Base-by-base conservation (phyloP, 35 echinoderm and acorn worm species). In the Ptychodera flava region DNA sequence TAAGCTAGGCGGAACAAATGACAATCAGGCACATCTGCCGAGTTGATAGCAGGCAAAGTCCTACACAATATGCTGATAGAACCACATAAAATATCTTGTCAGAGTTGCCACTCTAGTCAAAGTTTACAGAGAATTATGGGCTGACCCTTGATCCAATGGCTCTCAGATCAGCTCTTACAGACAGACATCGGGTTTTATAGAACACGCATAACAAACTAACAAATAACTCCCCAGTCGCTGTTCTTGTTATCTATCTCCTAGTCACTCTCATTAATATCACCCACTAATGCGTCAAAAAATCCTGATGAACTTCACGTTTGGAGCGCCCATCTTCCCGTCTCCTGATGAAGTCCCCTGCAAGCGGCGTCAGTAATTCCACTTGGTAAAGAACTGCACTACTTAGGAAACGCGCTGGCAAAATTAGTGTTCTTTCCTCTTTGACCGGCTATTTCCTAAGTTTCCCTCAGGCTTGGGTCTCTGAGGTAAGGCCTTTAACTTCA, bases 51-150 rank as follows among this genome's bases (percentile, higher is more conserved):
- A 64, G 45, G n/a, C n/a, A n/a, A n/a, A n/a, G n/a, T n/a, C n/a
- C n/a, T n/a, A n/a, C n/a, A n/a, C n/a, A n/a, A n/a, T n/a, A n/a
- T n/a, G n/a, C n/a, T n/a, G n/a, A n/a, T n/a, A n/a, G n/a, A n/a
- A n/a, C n/a, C n/a, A n/a, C n/a, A n/a, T n/a, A 64, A 64, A 64
- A 64, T 64, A 64, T 64, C 45, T 64, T 64, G 45, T 64, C 45
- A 12, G 45, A 12, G 45, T 64, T 64, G 6, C 45, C 22, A 22
- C 6, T 22, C 22, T 64, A 22, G n/a, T n/a, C 22, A 64, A 64
- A 22, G 6, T 22, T 6, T 64, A 64, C 45, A 6, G 45, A 64
- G 45, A 64, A 64, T 22, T 64, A 64, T 64, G 6, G 45, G 6
- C 22, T 22, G 45, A 64, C 45, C 45, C 22, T 64, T 64, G 45